A percentile compares a stretch with the other conserved stretches of the same genome.
phyloP scores from a whole-genome alignment of 2,797 vertebrate genomes.

The Acipenser transmontanus region DNA sequence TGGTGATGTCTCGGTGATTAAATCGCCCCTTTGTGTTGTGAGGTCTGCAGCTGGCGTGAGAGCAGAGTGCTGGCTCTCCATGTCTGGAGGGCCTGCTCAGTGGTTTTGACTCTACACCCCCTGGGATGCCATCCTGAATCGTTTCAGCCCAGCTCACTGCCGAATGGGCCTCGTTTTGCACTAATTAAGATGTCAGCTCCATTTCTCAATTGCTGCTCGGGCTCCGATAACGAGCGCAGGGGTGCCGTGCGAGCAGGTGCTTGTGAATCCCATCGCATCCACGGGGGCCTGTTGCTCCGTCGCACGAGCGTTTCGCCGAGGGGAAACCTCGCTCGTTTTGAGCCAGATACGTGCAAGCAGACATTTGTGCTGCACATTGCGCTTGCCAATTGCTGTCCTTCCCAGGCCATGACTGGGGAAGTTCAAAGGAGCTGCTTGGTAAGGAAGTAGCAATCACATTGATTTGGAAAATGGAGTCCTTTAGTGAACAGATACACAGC shows the following conservation, averaged over 20 bases:
- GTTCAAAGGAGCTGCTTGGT: constrained; percentile 41
- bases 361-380: constrained; percentile 13
- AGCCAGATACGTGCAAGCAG: constrained; percentile 17
- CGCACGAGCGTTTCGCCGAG: constrained; percentile 26
- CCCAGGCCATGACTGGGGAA: constrained; percentile 24
- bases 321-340: constrained; percentile 18
- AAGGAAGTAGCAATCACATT: constrained; percentile 38
- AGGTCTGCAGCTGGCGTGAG: not conserved
- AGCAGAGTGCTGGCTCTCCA: not conserved
- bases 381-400: constrained; percentile 10
- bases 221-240: constrained; percentile 25
- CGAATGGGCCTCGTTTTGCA: constrained; percentile 25
- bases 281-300: not conserved
- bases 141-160: constrained; percentile 17
- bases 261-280: constrained; percentile 29
- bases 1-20: not conserved
- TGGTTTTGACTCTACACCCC: not conserved
- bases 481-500: constrained; percentile 15
- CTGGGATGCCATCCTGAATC: constrained; percentile 23
- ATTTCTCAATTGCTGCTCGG: constrained; percentile 2
- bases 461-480: constrained; percentile 32
- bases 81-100: not conserved
- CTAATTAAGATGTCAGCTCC: constrained; percentile 25
- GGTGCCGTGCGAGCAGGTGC: constrained; percentile 27
- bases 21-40: constrained; percentile 1